Percentiles rank a stretch among this genome's conserved stretches.
These are phyloP conservation scores for Haliclona indistincta DNA, from an alignment of 37 sponge, comb jelly and placozoan genomes.

Conservation along the genomic window DNA sequence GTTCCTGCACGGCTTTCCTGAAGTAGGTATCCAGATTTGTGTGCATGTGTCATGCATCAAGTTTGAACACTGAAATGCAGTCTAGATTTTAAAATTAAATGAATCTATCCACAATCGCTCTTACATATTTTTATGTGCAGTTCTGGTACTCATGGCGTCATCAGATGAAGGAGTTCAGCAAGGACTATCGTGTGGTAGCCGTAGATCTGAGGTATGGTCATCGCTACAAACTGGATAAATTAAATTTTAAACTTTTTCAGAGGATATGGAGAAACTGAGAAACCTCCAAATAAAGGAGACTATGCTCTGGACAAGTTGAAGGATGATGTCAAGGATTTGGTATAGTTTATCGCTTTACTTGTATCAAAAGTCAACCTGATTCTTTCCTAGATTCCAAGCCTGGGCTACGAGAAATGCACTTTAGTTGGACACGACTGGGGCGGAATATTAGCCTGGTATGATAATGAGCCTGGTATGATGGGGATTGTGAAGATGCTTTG, in stretches of 20 bases:
- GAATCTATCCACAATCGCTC: too few species aligned
- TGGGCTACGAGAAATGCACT: constrained; percentile 61
- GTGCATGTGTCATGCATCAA: too few species aligned
- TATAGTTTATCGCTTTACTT: neutral
- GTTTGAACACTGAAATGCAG: too few species aligned
- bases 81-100: too few species aligned
- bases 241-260: too few species aligned
- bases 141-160: constrained; percentile 93
- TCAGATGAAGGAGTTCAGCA: constrained; percentile 80
- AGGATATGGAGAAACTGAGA: constrained; percentile 84
- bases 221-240: too few species aligned
- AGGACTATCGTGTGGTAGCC: constrained; percentile 78
- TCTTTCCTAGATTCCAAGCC: constrained; percentile 11
- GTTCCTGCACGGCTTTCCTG: constrained; percentile 80
- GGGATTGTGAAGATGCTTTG: neutral
- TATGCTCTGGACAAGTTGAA: constrained; percentile 53
- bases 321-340: constrained; percentile 65
- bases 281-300: constrained; percentile 55
- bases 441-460: constrained; percentile 76
- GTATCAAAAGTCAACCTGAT: neutral
- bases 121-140: constrained; percentile 27
- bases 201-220: constrained; percentile 84
- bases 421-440: constrained; percentile 91
- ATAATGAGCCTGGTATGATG: neutral
- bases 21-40: too few species aligned